A percentile compares a stretch with the other conserved stretches of the same genome.
These are phyloP conservation scores for Actenoides lindsayi DNA, from an alignment of 2,113 vertebrate genomes.

Conservation along the genomic window DNA sequence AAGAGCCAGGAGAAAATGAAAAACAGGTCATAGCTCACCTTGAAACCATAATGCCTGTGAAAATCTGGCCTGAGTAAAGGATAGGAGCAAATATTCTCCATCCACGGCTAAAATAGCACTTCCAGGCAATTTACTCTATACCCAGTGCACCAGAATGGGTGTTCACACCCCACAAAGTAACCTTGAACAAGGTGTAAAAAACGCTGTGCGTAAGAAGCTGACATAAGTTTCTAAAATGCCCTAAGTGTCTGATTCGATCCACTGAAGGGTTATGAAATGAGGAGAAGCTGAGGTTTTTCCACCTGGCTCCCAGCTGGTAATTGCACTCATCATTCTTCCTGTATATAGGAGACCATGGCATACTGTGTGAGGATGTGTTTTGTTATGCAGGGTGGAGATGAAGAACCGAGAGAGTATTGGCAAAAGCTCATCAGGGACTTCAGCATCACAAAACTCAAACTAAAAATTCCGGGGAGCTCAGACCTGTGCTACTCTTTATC, in stretches of 20 bases:
- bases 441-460: not conserved
- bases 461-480: not conserved
- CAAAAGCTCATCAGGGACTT: not conserved
- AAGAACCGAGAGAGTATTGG: not conserved
- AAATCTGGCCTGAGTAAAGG: constrained; percentile 1
- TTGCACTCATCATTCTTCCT: constrained; percentile 16
- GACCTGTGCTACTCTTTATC: not conserved
- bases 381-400: not conserved
- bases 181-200: constrained; percentile 35
- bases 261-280: not conserved
- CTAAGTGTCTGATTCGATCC: not conserved
- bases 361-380: not conserved
- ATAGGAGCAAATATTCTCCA: constrained; percentile 35
- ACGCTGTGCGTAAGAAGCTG: not conserved
- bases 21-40: constrained; percentile 6
- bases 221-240: not conserved
- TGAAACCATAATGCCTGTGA: not conserved
- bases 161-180: constrained; percentile 7
- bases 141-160: not conserved
- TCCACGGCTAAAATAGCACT: not conserved
- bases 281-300: constrained; percentile 16
- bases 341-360: not conserved
- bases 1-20: constrained; percentile 28
- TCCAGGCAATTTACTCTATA: not conserved
- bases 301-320: constrained; percentile 13